Percentiles rank a stretch among this genome's conserved stretches.
phyloP scores from a whole-genome alignment of 2,113 vertebrate genomes.

The Silurus glanis region DNA sequence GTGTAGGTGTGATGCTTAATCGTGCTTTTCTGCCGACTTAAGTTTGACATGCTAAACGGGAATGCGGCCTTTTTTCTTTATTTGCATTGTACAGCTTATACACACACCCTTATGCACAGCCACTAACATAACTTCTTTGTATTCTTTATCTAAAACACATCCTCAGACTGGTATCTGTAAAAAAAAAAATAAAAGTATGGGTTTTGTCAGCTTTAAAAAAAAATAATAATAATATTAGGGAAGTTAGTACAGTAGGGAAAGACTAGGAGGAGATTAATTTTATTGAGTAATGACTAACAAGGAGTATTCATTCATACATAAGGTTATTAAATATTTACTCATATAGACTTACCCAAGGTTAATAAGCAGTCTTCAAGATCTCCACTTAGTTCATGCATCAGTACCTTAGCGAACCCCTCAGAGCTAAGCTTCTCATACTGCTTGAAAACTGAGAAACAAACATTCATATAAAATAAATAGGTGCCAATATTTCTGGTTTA shows the following conservation, averaged over 20 bases:
- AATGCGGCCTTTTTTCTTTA: neutral
- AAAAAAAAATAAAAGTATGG: neutral
- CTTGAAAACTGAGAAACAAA: conserved; percentile 73
- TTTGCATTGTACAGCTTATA: neutral
- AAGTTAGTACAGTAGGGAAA: neutral
- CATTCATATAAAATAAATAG: conserved; percentile 60
- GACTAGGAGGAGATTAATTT: neutral
- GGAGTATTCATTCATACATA: too few relatives aligned
- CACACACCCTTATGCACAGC: neutral
- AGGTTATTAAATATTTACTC: neutral
- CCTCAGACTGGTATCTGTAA: neutral
- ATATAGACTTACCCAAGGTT: conserved; percentile 77
- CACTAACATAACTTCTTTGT: neutral
- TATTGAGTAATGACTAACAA: too few relatives aligned
- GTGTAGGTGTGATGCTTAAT: neutral
- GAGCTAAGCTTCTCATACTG: conserved; percentile 78
- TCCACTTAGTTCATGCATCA: conserved; percentile 83
- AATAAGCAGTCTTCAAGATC: conserved; percentile 86
- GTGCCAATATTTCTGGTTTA: conserved; percentile 28
- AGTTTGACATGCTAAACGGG: neutral
- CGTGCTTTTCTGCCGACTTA: neutral
- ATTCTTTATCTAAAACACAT: neutral
- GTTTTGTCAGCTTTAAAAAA: neutral
- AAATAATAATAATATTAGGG: neutral
- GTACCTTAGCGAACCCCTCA: conserved; percentile 78